Evolutionary conservation across 2,888 invertebrate genomes (phyloP).

Genomic region (Platycheirus albimanus): DNA sequence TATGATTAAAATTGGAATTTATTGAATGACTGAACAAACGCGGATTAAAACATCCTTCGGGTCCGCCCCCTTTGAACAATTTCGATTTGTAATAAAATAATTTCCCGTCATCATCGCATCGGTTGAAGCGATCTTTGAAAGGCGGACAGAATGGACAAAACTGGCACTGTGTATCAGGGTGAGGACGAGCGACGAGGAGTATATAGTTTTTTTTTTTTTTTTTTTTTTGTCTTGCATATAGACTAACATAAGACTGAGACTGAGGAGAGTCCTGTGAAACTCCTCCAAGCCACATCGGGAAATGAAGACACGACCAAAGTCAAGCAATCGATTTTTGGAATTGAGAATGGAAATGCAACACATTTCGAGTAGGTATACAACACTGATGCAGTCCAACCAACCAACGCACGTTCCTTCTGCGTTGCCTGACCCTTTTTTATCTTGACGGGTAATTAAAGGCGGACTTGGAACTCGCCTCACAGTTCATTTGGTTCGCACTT

Average conservation of each 20-base stretch:
- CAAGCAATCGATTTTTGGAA: slow-evolving; percentile 57
- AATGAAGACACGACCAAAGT: slow-evolving; percentile 63
- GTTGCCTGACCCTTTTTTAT: slow-evolving; percentile 67
- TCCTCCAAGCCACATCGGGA: slow-evolving; percentile 59
- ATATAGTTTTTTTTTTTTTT: too few relatives aligned
- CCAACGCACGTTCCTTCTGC: slow-evolving; percentile 8
- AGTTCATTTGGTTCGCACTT: slow-evolving; percentile 64
- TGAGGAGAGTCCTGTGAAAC: slow-evolving; percentile 50
- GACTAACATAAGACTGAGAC: slow-evolving; percentile 12
- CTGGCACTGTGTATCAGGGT: slow-evolving; percentile 4
- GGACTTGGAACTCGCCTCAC: slow-evolving; percentile 72
- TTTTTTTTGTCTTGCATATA: too few relatives aligned
- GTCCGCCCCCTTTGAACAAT: slow-evolving; percentile 75
- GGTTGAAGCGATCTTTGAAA: slow-evolving; percentile 61
- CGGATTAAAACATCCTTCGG: slow-evolving; percentile 76
- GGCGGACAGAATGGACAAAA: slow-evolving; percentile 57
- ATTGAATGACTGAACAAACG: slow-evolving; percentile 76
- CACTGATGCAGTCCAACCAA: slow-evolving; percentile 13
- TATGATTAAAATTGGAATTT: slow-evolving; percentile 77
- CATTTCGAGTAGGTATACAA: not conserved
- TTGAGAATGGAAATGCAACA: slow-evolving; percentile 53
- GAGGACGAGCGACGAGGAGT: too few relatives aligned
- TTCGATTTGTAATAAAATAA: slow-evolving; percentile 77
- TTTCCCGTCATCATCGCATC: slow-evolving; percentile 75
- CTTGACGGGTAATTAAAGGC: slow-evolving; percentile 76